Conservation (phyloP, 2,113 vertebrate genomes). For the Lethenteron camtschaticum region DNA sequence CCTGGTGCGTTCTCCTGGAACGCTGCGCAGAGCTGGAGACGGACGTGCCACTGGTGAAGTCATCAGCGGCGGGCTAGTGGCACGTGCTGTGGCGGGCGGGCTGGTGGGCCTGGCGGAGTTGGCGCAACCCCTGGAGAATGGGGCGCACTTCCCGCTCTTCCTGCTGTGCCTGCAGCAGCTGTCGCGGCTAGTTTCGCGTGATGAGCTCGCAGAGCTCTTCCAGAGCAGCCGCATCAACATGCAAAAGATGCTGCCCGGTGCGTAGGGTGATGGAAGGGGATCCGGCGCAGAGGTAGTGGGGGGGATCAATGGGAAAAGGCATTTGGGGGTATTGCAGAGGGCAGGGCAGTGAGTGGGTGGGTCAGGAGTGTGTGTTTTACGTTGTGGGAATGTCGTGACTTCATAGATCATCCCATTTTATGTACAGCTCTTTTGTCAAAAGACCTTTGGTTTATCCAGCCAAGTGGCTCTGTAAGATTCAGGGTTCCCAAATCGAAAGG, state of each 20-base stretch:
- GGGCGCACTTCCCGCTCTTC: constrained; percentile 92
- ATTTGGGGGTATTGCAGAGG: not conserved
- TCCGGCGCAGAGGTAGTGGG: not conserved
- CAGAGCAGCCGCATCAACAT: constrained; percentile 96
- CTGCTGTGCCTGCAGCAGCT: constrained; percentile 92
- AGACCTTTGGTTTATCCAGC: too few relatives aligned
- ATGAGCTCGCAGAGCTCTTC: constrained; percentile 90
- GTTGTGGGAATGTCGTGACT: too few relatives aligned
- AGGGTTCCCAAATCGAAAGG: too few relatives aligned
- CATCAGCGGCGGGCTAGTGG: constrained; percentile 86
- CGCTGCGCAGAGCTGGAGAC: constrained; percentile 90
- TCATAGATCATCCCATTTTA: too few relatives aligned
- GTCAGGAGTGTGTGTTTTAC: too few relatives aligned
- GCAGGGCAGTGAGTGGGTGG: too few relatives aligned
- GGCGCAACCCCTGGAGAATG: constrained; percentile 86
- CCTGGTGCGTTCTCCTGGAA: constrained; percentile 75
- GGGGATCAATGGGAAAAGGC: not conserved
- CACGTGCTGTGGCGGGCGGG: constrained; percentile 75
- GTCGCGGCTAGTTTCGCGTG: constrained; percentile 73
- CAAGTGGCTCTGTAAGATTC: too few relatives aligned
- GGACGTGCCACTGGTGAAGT: constrained; percentile 90
- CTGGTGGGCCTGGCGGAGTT: constrained; percentile 81
- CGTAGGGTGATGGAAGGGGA: constrained; percentile 9
- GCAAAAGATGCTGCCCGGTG: constrained; percentile 99
- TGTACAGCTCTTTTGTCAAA: too few relatives aligned